phyloP scores from a whole-genome alignment of 1,140 invertebrate genomes.

The Andricus grossulariae region DNA sequence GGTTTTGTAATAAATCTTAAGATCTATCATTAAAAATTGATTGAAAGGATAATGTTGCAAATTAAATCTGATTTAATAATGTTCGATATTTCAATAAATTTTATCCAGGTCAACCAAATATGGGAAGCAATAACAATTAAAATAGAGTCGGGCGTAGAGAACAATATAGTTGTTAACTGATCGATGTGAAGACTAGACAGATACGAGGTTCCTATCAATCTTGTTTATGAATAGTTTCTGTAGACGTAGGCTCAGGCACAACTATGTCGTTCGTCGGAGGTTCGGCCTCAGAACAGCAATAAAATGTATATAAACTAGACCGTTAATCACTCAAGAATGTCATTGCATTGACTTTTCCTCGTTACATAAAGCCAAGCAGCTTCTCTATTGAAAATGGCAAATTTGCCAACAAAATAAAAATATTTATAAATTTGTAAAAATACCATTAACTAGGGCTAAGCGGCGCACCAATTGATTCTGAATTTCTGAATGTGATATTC shows the following conservation, averaged over 20 bases:
- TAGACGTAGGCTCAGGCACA: neutral
- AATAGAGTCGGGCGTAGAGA: neutral
- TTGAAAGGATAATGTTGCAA: neutral
- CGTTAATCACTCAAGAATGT: neutral
- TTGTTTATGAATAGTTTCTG: slow-evolving; percentile 3
- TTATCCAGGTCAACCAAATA: no score
- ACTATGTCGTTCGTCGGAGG: neutral
- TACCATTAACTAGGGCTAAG: no score
- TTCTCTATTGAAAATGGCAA: neutral
- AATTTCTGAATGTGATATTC: no score
- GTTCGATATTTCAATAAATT: no score
- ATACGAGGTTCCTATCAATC: neutral
- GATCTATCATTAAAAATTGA: neutral
- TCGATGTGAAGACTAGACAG: neutral
- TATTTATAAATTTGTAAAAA: neutral
- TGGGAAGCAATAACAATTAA: no score
- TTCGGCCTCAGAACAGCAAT: neutral
- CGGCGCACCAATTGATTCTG: no score
- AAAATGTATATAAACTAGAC: slow-evolving; percentile 14
- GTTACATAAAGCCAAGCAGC: neutral
- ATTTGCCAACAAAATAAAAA: neutral
- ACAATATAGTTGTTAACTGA: neutral
- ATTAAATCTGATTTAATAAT: no score
- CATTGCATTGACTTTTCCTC: slow-evolving; percentile 11
- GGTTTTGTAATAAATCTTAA: neutral